A percentile compares a stretch with the other conserved stretches of the same genome.
Evolutionary conservation across 2,888 invertebrate species (phyloP).

Genomic region (Leptopilina syphax): DNA sequence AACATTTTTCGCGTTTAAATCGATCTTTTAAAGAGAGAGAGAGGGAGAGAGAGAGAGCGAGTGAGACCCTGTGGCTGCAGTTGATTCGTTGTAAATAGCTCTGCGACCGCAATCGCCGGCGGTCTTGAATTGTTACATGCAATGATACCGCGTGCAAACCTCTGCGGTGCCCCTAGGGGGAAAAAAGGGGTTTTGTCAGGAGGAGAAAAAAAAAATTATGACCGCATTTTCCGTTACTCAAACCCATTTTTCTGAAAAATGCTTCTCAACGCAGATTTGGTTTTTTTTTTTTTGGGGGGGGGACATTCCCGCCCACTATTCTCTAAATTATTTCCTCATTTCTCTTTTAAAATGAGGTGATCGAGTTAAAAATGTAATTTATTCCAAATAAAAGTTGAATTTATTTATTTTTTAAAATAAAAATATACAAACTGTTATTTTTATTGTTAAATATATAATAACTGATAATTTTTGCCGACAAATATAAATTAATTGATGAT

Average conservation of each 20-base stretch:
- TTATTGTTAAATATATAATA: too few species aligned
- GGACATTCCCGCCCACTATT: too few species aligned
- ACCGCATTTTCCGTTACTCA: constrained; percentile 20
- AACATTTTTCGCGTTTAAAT: constrained; percentile 38
- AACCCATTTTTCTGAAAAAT: constrained; percentile 12
- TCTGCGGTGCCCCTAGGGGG: neutral
- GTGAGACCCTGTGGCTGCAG: constrained; percentile 18
- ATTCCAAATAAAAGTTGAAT: too few species aligned
- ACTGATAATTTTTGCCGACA: too few species aligned
- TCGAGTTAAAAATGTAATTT: too few species aligned
- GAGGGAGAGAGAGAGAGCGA: too few species aligned
- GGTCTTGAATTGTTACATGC: constrained; percentile 16
- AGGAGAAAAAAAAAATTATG: neutral
- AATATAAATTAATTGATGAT: too few species aligned
- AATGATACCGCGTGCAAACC: constrained; percentile 16
- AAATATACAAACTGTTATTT: too few species aligned
- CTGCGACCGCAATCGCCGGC: constrained; percentile 24
- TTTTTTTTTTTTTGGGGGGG: too few species aligned
- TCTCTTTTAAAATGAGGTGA: too few species aligned
- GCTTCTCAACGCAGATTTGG: neutral
- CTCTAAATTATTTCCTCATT: too few species aligned
- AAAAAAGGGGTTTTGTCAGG: neutral
- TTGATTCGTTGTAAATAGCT: constrained; percentile 39
- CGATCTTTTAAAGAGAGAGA: neutral
- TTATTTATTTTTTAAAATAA: too few species aligned